Evolutionary conservation across 2,113 vertebrate species (phyloP).

Genomic region (Phalacrocorax carbo): DNA sequence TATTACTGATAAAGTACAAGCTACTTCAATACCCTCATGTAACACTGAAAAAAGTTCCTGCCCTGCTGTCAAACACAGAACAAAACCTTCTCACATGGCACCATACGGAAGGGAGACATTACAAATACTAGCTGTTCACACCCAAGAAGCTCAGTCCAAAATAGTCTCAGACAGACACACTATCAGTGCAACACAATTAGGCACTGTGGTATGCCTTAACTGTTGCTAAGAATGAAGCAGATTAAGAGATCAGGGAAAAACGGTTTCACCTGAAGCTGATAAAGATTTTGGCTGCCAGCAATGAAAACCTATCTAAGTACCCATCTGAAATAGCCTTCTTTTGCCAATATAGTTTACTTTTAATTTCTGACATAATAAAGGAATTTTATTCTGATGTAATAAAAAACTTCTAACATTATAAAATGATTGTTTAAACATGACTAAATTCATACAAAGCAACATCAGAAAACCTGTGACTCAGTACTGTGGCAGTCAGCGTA

Average conservation of each 20-base stretch:
- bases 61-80: neutral
- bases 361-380: neutral
- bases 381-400: neutral
- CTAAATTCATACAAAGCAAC: neutral
- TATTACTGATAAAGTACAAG: neutral
- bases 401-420: neutral
- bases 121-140: neutral
- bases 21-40: neutral
- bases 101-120: neutral
- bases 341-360: neutral
- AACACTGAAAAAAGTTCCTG: neutral
- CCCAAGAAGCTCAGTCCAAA: neutral
- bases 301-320: neutral
- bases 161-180: neutral
- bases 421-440: neutral
- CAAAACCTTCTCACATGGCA: neutral
- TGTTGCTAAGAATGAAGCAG: neutral
- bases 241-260: slow-evolving; percentile 19
- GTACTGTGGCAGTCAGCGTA: fast-evolving
- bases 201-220: neutral
- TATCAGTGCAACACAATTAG: neutral
- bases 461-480: fast-evolving
- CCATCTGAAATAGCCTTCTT: neutral
- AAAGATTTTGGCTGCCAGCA: neutral
- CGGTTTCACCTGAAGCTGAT: neutral